These are phyloP conservation scores for Colaptes auratus DNA, from an alignment of 2,113 vertebrate genomes.

Conservation along the genomic window DNA sequence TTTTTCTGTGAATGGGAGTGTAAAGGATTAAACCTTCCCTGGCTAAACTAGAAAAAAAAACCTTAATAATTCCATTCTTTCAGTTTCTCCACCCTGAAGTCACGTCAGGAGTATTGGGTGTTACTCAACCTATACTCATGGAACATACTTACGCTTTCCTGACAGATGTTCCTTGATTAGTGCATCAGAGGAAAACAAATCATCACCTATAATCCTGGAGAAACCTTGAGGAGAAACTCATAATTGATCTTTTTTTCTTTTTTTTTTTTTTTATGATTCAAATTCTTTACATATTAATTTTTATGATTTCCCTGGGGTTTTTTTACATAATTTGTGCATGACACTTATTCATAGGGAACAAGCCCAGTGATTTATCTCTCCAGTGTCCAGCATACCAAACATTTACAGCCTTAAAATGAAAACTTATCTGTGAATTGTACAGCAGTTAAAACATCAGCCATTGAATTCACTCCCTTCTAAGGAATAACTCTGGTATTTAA, in stretches of 20 bases:
- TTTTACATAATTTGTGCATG: neutral
- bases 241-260: neutral
- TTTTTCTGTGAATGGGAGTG: neutral
- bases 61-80: neutral
- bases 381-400: neutral
- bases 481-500: neutral
- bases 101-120: neutral
- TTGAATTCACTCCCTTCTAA: neutral
- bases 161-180: constrained; percentile 63
- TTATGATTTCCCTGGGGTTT: neutral
- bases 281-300: constrained; percentile 40
- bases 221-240: constrained; percentile 58
- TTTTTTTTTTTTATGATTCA: neutral
- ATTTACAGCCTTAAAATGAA: constrained; percentile 5
- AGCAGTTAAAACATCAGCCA: neutral
- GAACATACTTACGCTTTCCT: constrained; percentile 68
- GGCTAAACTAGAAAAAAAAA: neutral
- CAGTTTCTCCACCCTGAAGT: neutral
- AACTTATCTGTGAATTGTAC: neutral
- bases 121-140: constrained; percentile 24
- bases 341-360: neutral
- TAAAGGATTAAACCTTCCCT: neutral
- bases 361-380: neutral
- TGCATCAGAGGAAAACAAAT: constrained; percentile 64
- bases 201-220: constrained; percentile 63